These are phyloP conservation scores for Telenomus remus DNA, from an alignment of 1,140 invertebrate species.

Conservation along the genomic window DNA sequence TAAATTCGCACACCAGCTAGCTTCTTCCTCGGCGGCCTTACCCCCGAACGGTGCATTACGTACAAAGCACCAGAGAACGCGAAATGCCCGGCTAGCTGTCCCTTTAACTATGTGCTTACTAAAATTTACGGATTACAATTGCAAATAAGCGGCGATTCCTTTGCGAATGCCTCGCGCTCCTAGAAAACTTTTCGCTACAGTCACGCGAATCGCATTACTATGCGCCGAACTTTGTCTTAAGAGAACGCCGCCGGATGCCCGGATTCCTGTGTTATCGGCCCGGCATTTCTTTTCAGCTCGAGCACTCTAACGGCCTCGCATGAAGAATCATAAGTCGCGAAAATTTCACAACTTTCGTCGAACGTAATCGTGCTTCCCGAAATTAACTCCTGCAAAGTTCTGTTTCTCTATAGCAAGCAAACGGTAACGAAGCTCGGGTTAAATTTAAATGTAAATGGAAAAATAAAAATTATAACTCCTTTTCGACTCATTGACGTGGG, in stretches of 20 bases:
- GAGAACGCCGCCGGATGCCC: slow-evolving; percentile 7
- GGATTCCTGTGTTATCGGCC: slow-evolving; percentile 39
- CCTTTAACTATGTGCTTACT: slow-evolving; percentile 58
- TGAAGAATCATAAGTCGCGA: too few relatives aligned
- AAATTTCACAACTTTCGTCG: too few relatives aligned
- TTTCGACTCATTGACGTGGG: too few relatives aligned
- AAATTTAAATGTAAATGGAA: too few relatives aligned
- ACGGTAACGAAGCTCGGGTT: too few relatives aligned
- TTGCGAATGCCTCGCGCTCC: slow-evolving; percentile 46
- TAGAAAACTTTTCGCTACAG: slow-evolving; percentile 51
- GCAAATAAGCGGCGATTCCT: slow-evolving; percentile 56
- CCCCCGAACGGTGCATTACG: slow-evolving; percentile 34
- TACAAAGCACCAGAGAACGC: slow-evolving; percentile 34
- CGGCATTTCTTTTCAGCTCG: slow-evolving; percentile 3
- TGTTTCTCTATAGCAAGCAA: too few relatives aligned
- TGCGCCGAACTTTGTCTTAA: slow-evolving; percentile 55
- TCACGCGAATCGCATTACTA: slow-evolving; percentile 57
- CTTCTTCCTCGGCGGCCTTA: slow-evolving; percentile 35
- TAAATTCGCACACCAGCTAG: slow-evolving; percentile 47
- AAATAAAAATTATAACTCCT: too few relatives aligned
- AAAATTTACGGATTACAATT: slow-evolving; percentile 60
- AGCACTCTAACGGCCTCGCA: background rate
- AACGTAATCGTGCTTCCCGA: too few relatives aligned
- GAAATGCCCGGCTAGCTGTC: slow-evolving; percentile 56
- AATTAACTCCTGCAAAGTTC: too few relatives aligned